phyloP scores from a whole-genome alignment of 2,797 vertebrate species.

The Artibeus lituratus region DNA sequence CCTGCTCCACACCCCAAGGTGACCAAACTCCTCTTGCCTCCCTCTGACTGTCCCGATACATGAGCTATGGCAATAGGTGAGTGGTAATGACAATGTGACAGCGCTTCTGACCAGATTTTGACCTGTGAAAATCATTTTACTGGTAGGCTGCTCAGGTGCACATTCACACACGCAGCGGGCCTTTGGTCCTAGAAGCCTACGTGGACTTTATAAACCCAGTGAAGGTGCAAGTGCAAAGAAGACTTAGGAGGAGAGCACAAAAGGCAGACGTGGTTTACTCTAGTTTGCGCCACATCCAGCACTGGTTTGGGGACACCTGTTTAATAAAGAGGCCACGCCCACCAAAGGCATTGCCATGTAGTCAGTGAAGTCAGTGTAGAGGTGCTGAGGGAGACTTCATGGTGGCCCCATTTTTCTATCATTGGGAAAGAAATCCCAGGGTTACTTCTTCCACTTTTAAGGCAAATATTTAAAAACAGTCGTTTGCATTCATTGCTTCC shows the following conservation, averaged over 20 bases:
- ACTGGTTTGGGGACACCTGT: background rate
- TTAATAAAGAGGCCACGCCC: background rate
- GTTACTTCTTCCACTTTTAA: background rate
- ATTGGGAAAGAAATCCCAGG: background rate
- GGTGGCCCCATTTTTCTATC: background rate
- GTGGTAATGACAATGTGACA: background rate
- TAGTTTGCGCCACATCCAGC: background rate
- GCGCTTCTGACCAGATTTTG: background rate
- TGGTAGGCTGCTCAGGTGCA: background rate
- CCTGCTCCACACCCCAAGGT: constrained; percentile 53
- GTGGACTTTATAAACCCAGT: background rate
- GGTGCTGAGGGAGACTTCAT: background rate
- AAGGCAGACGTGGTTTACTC: background rate
- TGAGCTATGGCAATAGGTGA: background rate
- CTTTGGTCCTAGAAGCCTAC: background rate
- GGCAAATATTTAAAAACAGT: background rate
- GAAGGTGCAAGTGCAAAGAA: background rate
- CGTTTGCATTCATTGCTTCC: background rate
- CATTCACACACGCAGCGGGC: background rate
- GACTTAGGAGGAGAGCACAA: background rate
- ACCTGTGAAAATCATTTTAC: background rate
- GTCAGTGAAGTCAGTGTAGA: background rate
- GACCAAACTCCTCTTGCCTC: background rate
- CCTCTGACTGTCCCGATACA: background rate
- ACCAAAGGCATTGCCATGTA: background rate